Percentiles rank a stretch among this genome's conserved stretches.
These are phyloP conservation scores for Metopolophium dirhodum DNA, from an alignment of 1,140 invertebrate species.

Conservation along the genomic window DNA sequence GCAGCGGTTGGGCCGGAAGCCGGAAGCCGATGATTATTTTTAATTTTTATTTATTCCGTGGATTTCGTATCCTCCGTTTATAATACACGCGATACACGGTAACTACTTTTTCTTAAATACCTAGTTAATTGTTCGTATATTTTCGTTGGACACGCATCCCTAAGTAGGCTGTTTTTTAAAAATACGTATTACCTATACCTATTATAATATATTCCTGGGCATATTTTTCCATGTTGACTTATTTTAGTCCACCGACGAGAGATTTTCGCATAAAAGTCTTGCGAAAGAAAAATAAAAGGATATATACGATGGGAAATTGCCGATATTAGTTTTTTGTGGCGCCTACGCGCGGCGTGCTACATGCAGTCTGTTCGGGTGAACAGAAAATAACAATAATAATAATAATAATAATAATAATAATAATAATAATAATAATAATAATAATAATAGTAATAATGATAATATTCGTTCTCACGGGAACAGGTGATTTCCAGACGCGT, in stretches of 20 bases:
- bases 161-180: not conserved
- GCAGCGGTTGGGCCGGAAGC: not conserved
- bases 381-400: not conserved
- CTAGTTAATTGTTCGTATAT: not conserved
- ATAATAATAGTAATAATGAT: not conserved
- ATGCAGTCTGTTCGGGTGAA: not conserved
- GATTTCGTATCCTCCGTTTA: not conserved
- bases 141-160: not conserved
- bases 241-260: not conserved
- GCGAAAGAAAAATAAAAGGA: not conserved
- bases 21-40: not conserved
- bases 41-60: conserved; percentile 12
- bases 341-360: not conserved
- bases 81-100: not conserved
- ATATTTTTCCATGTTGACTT: not conserved
- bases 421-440: not conserved
- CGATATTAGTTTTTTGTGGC: not conserved
- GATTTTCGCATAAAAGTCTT: not conserved
- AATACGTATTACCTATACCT: not conserved
- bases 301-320: not conserved
- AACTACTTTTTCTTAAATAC: not conserved
- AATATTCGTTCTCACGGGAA: conserved; percentile 43
- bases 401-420: not conserved
- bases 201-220: not conserved
- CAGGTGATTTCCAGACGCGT: conserved; percentile 33